A percentile compares a stretch with the other conserved stretches of the same genome.
Conservation (phyloP, 1,140 invertebrate genomes). For the Muscidifurax raptorellus region DNA sequence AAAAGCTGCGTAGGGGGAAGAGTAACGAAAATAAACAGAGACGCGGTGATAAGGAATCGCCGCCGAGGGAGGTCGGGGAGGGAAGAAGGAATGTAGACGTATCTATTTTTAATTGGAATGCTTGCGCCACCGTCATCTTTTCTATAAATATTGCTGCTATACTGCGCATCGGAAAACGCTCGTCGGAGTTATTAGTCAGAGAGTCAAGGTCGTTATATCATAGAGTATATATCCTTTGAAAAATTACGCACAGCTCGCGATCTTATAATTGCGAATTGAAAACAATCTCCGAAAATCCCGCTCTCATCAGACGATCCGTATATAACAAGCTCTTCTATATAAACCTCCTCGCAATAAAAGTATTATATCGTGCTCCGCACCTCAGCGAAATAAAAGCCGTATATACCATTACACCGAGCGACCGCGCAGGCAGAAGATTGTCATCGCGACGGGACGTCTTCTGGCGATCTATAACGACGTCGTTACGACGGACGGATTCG, state of each 20-base stretch:
- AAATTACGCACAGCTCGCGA: background rate
- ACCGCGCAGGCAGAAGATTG: conserved; percentile 37
- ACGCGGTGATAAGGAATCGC: background rate
- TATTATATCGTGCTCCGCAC: background rate
- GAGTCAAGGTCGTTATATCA: no score
- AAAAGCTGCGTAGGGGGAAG: background rate
- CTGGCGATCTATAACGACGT: conserved; percentile 63
- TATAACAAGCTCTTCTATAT: background rate
- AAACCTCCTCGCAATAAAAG: background rate
- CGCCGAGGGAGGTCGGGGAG: background rate
- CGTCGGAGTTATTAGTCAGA: no score
- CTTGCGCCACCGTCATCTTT: background rate
- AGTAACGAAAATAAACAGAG: background rate
- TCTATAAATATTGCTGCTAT: no score
- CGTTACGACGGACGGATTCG: conserved; percentile 62
- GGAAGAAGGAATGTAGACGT: no score
- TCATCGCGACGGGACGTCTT: background rate
- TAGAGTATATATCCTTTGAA: background rate
- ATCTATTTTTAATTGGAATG: background rate
- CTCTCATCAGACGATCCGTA: background rate
- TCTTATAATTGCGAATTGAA: background rate
- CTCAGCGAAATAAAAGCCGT: background rate
- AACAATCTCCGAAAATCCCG: background rate
- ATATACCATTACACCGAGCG: conserved; percentile 14
- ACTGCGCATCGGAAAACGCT: background rate